Base-by-base conservation (phyloP, 2,888 invertebrate species). In the Caenorhabditis macrosperma region DNA sequence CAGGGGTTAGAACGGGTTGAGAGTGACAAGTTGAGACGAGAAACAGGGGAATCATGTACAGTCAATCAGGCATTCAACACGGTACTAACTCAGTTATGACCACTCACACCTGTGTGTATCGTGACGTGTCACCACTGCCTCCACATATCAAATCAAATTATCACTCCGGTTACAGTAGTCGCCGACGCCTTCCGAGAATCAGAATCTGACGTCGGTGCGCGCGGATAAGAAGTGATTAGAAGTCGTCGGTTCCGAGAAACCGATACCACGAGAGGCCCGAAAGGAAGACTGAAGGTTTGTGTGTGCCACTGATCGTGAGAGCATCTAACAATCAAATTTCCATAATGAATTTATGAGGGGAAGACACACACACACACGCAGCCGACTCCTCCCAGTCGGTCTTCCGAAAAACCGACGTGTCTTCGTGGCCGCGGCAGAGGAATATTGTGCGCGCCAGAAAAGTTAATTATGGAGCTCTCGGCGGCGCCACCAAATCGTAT, bases 311-410 rank as follows among this genome's bases (percentile, higher is more conserved):
- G 75, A 75, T 75, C 75, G 74, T 74, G 74, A 75, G 64, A 59
- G 71, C 69, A 71, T 78, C 78, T 69, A 75, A 82, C 85, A 85
- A 85, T 85, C 85, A 84, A 84, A 85, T 85, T 84, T 84, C 83
- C 85, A 84, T 85, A 85, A 85, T 85, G 84, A 85, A 84, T 85
- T 85, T 85, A 85, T 85, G 84, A 83, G 84, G 80, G 72, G 81
- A 74, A 74, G 74, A 72, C 72, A 72, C 57, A 72, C 68, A 68
- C 67, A 68, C 55, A 72, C 61, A 57, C 63, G 35, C 50, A 60
- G 57, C 12, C 57, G 54, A 50, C 75, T 76, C 75, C 67, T 67
- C 67, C 67, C 61, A 57, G 55, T 66, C 59, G 44, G 50, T 66
- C 67, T 67, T 76, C 61, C 67, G 67, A 67, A 67, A 67, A 67